Percentiles rank a stretch among this genome's conserved stretches.
phyloP scores from a whole-genome alignment of 2,888 invertebrate species.

The Dynastes hyllus region DNA sequence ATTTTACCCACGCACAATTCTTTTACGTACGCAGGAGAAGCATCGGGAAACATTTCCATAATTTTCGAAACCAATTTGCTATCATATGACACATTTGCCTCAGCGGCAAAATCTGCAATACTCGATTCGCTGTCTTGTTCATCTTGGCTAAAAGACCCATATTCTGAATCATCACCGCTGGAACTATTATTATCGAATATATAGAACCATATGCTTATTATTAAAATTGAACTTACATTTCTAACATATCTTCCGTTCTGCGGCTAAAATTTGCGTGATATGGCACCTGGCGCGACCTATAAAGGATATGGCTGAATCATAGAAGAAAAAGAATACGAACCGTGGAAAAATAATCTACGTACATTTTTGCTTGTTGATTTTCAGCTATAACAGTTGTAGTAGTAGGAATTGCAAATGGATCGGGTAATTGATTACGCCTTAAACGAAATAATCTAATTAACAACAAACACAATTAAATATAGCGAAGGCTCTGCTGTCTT shows the following conservation, averaged over 20 bases:
- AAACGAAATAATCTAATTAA: too few relatives aligned
- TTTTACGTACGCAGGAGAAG: slow-evolving; percentile 61
- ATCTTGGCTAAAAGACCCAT: slow-evolving; percentile 3
- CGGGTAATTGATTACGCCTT: neutral
- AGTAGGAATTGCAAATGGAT: neutral
- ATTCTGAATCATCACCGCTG: slow-evolving; percentile 10
- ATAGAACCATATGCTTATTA: neutral
- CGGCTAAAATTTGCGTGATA: neutral
- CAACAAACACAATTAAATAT: too few relatives aligned
- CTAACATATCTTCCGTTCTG: slow-evolving; percentile 2
- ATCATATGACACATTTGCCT: slow-evolving; percentile 24
- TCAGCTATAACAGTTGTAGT: neutral
- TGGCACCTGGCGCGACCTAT: too few relatives aligned
- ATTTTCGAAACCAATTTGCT: slow-evolving; percentile 52
- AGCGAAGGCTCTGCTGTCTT: too few relatives aligned
- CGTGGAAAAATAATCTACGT: neutral
- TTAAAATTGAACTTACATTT: slow-evolving; percentile 18
- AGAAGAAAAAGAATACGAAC: neutral
- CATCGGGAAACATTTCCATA: slow-evolving; percentile 64
- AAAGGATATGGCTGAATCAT: neutral
- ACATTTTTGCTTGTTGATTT: slow-evolving; percentile 4
- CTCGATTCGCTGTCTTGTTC: slow-evolving; percentile 13
- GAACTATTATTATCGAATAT: slow-evolving; percentile 11
- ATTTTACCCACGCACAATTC: slow-evolving; percentile 57
- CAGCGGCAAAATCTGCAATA: neutral